Base-by-base conservation (phyloP, 2,113 vertebrate species). In the Microcebus ravelobensis region DNA sequence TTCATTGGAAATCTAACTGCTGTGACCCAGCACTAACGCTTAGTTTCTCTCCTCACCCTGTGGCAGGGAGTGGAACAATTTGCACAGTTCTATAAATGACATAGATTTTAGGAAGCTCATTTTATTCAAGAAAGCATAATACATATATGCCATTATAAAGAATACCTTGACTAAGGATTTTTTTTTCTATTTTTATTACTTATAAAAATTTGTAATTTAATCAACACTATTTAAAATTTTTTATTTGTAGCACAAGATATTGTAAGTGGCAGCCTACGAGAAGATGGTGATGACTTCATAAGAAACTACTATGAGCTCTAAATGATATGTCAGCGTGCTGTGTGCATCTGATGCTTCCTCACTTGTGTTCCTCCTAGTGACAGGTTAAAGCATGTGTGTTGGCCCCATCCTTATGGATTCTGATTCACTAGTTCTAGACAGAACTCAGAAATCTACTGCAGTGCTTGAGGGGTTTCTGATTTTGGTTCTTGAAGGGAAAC, bases 91-190 rank as follows among this genome's bases (percentile, higher is more conserved):
- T 89, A 88, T 92, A 76, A 71, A 34, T 77, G 77, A 29, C 77
- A 94, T 34, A 27, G 34, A 74, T 34, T 96, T 89, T 84, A 91
- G 55, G 39, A 96, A n/a, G 13, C 34, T 88, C 42, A 71, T 90
- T 71, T 92, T 87, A 91, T 88, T 87, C 31, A 84, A 91, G 88
- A 89, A 91, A 48, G 65, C 11, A 42, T 55, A 27, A 57, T 50
- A 84, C 39, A 83, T 63, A 29, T 50, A 42, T 85, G 5, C 23
- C 27, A 52, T 63, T 90, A 70, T 55, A 79, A 95, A 57, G 20
- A 14, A 29, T 52, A 8, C 3, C 86, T 84, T 81, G 18, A 90
- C 67, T 65, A 81, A 87, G 45, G 36, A 71, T 65, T 65, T 76
- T 21, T 39, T 77, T 80, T 63, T 81, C 4, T 31, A 42, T 71